phyloP scores from a whole-genome alignment of 2,888 invertebrate genomes.

The Zygothrica quintamaculata region DNA sequence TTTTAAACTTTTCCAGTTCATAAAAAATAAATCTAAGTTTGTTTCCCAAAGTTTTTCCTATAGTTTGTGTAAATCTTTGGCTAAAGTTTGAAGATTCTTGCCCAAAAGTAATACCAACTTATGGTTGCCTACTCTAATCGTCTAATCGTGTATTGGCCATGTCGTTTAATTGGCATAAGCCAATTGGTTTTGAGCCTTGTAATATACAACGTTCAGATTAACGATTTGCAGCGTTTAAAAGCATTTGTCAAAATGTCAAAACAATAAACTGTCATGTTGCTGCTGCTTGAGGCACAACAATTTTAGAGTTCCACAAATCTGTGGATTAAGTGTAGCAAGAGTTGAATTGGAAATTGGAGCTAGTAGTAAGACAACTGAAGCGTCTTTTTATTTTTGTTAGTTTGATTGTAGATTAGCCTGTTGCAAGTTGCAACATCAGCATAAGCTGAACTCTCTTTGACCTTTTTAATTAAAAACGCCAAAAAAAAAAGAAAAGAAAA shows the following conservation, averaged over 20 bases:
- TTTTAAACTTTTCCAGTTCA: too few relatives aligned
- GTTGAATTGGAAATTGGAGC: constrained; percentile 4
- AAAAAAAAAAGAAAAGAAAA: too few relatives aligned
- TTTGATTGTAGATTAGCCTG: constrained; percentile 35
- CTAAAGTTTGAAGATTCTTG: too few relatives aligned
- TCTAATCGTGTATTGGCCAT: constrained; percentile 4
- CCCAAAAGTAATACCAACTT: too few relatives aligned
- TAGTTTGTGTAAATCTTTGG: too few relatives aligned
- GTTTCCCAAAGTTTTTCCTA: too few relatives aligned
- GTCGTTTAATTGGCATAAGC: constrained; percentile 69
- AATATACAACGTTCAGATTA: constrained; percentile 45
- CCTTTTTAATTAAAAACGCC: constrained; percentile 76
- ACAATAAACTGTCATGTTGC: constrained; percentile 61
- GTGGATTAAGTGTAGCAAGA: constrained; percentile 29
- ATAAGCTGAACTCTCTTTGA: constrained; percentile 68
- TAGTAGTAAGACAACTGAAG: constrained; percentile 34
- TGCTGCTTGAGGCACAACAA: constrained; percentile 8
- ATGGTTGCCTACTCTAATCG: constrained; percentile 26
- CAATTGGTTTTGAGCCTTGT: constrained; percentile 40
- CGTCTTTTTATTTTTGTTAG: constrained; percentile 41
- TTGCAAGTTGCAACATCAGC: constrained; percentile 59
- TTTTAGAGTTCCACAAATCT: constrained; percentile 3
- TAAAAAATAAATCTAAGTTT: too few relatives aligned
- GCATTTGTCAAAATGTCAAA: constrained; percentile 75
- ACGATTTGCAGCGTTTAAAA: constrained; percentile 73